Evolutionary conservation across 1,140 invertebrate genomes (phyloP).

Genomic region (Drosophila kurseongensis): DNA sequence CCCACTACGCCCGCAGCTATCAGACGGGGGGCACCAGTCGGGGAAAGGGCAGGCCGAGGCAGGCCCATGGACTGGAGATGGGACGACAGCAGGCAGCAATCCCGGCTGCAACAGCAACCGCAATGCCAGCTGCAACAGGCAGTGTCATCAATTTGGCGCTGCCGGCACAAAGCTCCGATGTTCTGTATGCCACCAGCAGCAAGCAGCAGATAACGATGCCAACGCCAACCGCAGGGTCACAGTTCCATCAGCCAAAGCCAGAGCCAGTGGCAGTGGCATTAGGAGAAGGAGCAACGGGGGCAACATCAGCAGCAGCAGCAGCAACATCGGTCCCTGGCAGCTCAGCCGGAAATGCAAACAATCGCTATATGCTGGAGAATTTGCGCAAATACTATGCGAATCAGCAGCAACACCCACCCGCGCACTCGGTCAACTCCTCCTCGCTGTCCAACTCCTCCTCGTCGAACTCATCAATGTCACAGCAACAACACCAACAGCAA

Average conservation of each 20-base stretch:
- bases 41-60: conserved; percentile 8
- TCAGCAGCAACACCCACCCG: conserved; percentile 77
- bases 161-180: conserved; percentile 41
- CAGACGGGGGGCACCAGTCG: conserved; percentile 27
- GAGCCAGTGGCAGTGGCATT: conserved; percentile 27
- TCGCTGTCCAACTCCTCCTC: conserved; percentile 80
- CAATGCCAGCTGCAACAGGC: conserved; percentile 40
- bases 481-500: conserved; percentile 64
- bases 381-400: conserved; percentile 79
- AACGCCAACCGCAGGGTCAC: conserved; percentile 33
- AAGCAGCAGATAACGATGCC: conserved; percentile 53
- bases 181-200: conserved; percentile 69
- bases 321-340: conserved; percentile 21
- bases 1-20: conserved; percentile 64
- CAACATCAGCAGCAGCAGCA: conserved; percentile 14
- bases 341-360: conserved; percentile 57
- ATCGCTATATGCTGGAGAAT: conserved; percentile 80
- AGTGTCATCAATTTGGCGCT: conserved; percentile 50
- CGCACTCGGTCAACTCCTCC: conserved; percentile 78
- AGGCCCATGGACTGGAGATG: conserved; percentile 14
- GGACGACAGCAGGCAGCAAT: conserved; percentile 29
- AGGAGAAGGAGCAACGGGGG: conserved; percentile 14
- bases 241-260: conserved; percentile 36
- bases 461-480: conserved; percentile 80
- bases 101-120: conserved; percentile 12